Evolutionary conservation across 2,888 invertebrate genomes (phyloP).

Genomic region (Dicyrtomina minuta): DNA sequence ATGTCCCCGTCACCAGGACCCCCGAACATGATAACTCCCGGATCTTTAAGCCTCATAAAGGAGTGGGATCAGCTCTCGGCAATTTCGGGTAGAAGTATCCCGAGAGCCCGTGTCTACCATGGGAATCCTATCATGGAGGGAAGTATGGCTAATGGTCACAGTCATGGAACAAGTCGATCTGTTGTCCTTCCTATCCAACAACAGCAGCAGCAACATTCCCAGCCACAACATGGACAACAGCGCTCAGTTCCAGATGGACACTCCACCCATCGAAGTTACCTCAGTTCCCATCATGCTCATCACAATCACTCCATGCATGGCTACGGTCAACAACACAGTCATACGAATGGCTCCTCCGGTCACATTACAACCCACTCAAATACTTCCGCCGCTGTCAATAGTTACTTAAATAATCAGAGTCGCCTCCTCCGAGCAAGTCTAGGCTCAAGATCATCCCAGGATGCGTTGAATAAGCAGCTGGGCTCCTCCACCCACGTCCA

Average conservation of each 20-base stretch:
- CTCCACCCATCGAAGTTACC: conserved; percentile 49
- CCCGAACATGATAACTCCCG: conserved; percentile 41
- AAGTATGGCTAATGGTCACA: neutral
- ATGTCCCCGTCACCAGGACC: conserved; percentile 51
- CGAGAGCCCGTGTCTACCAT: conserved; percentile 77
- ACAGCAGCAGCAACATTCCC: conserved; percentile 5
- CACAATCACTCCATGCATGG: conserved; percentile 51
- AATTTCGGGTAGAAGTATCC: conserved; percentile 86
- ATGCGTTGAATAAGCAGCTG: conserved; percentile 46
- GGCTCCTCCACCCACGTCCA: conserved; percentile 44
- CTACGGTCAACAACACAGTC: conserved; percentile 27
- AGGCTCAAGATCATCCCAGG: conserved; percentile 49
- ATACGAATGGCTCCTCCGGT: conserved; percentile 11
- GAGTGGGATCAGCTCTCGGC: conserved; percentile 88
- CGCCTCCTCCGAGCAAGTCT: conserved; percentile 48
- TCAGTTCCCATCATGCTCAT: conserved; percentile 51
- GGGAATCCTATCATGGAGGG: conserved; percentile 31
- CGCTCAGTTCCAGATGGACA: conserved; percentile 51
- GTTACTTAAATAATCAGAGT: conserved; percentile 49
- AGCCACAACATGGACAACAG: conserved; percentile 27
- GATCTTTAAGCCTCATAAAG: conserved; percentile 54
- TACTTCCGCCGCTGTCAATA: conserved; percentile 39
- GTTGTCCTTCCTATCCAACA: conserved; percentile 26
- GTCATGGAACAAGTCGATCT: conserved; percentile 18
- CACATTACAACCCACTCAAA: conserved; percentile 34